These are phyloP conservation scores for Novumbra hubbsi DNA, from an alignment of 2,797 vertebrate genomes.

Conservation along the genomic window DNA sequence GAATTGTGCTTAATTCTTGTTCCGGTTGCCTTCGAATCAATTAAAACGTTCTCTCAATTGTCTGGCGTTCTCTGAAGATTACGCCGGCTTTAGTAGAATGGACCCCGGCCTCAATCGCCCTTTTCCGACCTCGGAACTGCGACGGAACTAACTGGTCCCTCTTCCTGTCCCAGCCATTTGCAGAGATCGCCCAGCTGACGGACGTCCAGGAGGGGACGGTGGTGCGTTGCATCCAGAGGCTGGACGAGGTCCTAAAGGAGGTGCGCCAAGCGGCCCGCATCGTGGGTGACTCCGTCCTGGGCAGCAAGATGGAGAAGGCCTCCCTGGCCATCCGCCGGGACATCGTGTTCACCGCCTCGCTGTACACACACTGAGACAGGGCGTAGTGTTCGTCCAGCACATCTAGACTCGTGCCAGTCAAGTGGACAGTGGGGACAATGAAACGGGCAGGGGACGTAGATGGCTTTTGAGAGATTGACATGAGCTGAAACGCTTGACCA, in stretches of 20 bases:
- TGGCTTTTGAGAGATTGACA: background rate
- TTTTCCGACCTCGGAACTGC: background rate
- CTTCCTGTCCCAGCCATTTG: constrained; percentile 76
- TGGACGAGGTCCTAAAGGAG: constrained; percentile 90
- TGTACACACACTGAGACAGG: constrained; percentile 85
- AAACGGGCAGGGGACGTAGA: background rate
- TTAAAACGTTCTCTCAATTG: no score
- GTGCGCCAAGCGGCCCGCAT: constrained; percentile 87
- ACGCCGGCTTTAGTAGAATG: background rate
- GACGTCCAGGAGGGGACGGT: constrained; percentile 91
- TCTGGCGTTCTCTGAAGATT: background rate
- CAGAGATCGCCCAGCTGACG: constrained; percentile 83
- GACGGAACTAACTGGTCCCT: no score
- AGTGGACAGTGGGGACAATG: background rate
- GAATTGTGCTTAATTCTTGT: background rate
- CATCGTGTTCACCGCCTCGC: constrained; percentile 91
- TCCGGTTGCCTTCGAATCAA: background rate
- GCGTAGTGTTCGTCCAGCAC: background rate
- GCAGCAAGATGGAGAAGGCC: constrained; percentile 90
- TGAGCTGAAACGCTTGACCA: constrained; percentile 20
- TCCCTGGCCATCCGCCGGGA: constrained; percentile 87
- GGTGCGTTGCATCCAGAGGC: constrained; percentile 89
- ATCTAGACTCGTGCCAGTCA: background rate
- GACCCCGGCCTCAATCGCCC: background rate
- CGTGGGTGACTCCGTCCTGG: constrained; percentile 87